A percentile compares a stretch with the other conserved stretches of the same genome.
Evolutionary conservation across 2,113 vertebrate genomes (phyloP).

Genomic region (Nothocercus nigrocapillus): DNA sequence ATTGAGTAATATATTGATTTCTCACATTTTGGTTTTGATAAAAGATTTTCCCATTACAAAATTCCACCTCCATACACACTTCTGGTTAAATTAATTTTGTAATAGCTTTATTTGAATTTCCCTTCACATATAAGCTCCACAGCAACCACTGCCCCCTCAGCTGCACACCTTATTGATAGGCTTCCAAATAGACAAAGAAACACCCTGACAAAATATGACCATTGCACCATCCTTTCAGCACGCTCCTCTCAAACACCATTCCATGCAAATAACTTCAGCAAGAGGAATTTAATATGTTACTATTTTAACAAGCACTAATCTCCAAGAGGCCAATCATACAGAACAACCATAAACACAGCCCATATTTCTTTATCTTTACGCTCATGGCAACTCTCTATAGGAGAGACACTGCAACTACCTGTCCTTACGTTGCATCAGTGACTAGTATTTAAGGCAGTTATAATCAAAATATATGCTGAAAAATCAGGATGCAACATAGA

Average conservation of each 20-base stretch:
- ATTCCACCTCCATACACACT: background rate
- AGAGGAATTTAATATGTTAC: conserved; percentile 58
- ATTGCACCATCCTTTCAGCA: background rate
- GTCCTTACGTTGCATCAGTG: background rate
- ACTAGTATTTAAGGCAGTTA: background rate
- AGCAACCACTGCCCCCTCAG: background rate
- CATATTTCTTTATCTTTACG: background rate
- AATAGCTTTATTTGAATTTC: background rate
- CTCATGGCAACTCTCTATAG: background rate
- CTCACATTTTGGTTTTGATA: background rate
- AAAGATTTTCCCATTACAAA: background rate
- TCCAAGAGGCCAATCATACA: conserved; percentile 6
- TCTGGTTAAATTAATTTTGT: background rate
- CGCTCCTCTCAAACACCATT: conserved; percentile 38
- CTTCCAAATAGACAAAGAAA: background rate
- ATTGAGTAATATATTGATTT: background rate
- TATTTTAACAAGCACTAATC: conserved; percentile 68
- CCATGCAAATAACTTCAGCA: conserved; percentile 40
- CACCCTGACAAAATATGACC: background rate
- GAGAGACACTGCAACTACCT: background rate
- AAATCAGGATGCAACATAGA: background rate
- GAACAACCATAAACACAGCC: conserved; percentile 30
- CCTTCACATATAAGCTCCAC: background rate
- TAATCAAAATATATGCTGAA: background rate
- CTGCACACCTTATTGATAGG: background rate